A percentile compares a stretch with the other conserved stretches of the same genome.
phyloP scores from a whole-genome alignment of 2,797 vertebrate genomes.

The Neomorphus geoffroyi region DNA sequence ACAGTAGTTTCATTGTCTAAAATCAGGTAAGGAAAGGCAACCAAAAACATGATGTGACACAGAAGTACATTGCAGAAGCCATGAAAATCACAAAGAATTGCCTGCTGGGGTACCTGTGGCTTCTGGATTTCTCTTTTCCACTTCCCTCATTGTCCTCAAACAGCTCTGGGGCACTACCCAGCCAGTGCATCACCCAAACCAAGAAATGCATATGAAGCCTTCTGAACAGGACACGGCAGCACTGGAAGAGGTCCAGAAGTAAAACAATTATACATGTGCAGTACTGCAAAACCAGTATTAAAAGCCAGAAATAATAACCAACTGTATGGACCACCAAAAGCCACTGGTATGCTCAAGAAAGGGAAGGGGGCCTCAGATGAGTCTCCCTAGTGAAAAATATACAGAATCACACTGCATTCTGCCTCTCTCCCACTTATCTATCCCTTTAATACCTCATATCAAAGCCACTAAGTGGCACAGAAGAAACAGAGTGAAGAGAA shows the following conservation, averaged over 20 bases:
- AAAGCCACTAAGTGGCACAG: not conserved
- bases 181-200: not conserved
- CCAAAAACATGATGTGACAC: not conserved
- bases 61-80: not conserved
- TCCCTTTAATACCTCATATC: not conserved
- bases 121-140: not conserved
- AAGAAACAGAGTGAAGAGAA: not conserved
- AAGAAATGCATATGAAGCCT: not conserved
- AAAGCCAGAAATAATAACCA: not conserved
- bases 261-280: not conserved
- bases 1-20: not conserved
- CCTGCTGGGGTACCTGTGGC: not conserved
- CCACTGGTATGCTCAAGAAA: not conserved
- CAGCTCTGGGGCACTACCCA: accelerated
- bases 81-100: not conserved
- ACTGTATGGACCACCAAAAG: not conserved
- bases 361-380: accelerated
- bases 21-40: not conserved
- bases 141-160: not conserved
- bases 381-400: not conserved
- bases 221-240: not conserved
- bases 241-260: not conserved
- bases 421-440: not conserved
- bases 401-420: not conserved
- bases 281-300: not conserved